Conservation (phyloP, 2,113 vertebrate genomes). For the Ammodytes dubius region DNA sequence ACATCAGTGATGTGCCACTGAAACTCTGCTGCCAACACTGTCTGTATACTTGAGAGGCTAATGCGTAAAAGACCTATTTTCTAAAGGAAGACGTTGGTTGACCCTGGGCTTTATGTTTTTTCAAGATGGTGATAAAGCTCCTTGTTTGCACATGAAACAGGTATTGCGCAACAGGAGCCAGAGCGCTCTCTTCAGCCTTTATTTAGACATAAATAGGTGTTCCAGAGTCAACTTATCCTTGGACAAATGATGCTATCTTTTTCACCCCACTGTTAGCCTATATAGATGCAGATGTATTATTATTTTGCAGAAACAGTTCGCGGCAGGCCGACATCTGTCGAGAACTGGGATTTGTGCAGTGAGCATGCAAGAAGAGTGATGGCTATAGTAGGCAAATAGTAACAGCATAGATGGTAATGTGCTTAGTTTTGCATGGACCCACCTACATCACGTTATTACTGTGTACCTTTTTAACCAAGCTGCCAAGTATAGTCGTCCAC, state of each 20-base stretch:
- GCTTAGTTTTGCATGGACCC: neutral
- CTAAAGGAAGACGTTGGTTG: neutral
- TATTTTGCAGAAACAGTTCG: neutral
- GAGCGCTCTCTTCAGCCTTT: neutral
- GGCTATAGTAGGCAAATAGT: neutral
- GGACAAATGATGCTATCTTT: neutral
- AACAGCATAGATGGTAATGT: neutral
- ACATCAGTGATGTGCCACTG: neutral
- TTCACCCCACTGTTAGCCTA: too few species aligned
- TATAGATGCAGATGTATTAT: too few species aligned
- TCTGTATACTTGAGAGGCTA: slow-evolving; percentile 25
- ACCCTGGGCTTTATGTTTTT: neutral
- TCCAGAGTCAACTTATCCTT: neutral
- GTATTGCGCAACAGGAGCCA: too few species aligned
- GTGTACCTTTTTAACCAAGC: neutral
- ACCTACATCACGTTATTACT: neutral
- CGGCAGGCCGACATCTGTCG: neutral
- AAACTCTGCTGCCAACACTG: neutral
- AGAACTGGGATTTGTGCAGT: neutral
- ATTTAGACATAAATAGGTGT: too few species aligned
- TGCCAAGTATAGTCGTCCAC: neutral
- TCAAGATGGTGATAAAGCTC: too few species aligned
- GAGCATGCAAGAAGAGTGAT: neutral
- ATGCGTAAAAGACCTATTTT: slow-evolving; percentile 31
- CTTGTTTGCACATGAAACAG: neutral